Evolutionary conservation across 2,797 vertebrate genomes (phyloP), one percentile per base, ranked within the genome.

Genomic region (Arctocebus calabarensis): DNA sequence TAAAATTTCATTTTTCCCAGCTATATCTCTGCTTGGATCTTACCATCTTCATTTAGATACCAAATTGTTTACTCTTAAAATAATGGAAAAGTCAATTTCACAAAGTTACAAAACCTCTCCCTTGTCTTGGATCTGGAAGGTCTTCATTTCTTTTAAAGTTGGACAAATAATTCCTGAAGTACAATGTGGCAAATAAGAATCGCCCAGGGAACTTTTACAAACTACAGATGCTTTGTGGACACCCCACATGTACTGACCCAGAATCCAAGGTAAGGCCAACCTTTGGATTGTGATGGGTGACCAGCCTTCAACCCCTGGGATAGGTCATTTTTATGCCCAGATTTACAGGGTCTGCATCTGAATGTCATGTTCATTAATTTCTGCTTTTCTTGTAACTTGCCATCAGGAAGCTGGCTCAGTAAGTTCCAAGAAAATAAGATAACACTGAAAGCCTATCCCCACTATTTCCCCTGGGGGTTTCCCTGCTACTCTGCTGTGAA

Each of bases 231-330:
- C 17, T 0, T 0, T 48, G 82, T 27, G n/a, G 3, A 37, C 10
- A 25, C 16, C 25, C 37, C 2, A 25, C 1, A 10, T 1, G 13
- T 32, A 57, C 3, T 9, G 2, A 34, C 7, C 71, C 32, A 11
- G 32, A 66, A 23, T 40, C 45, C 2, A 70, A 12, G 11, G 0
- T 48, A 48, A 14, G 3, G 8, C 12, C 5, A 2, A 7, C 2
- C 10, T 34, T 45, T 29, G 2, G 61, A 66, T 1, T 20, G 29
- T n/a, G 52, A n/a, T 17, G 20, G n/a, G 25, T 7, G 1, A 17
- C 48, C 17, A 59, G 32, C 52, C 37, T 88, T 32, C 82, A 83
- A 40, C 10, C 29, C 68, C 61, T 64, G 34, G 29, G 55, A n/a
- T 1, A 61, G 37, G 34, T 52, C 29, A 11, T 55, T 27, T 84